Evolutionary conservation across 2,113 vertebrate species (phyloP).

Genomic region (Rallus limicola): DNA sequence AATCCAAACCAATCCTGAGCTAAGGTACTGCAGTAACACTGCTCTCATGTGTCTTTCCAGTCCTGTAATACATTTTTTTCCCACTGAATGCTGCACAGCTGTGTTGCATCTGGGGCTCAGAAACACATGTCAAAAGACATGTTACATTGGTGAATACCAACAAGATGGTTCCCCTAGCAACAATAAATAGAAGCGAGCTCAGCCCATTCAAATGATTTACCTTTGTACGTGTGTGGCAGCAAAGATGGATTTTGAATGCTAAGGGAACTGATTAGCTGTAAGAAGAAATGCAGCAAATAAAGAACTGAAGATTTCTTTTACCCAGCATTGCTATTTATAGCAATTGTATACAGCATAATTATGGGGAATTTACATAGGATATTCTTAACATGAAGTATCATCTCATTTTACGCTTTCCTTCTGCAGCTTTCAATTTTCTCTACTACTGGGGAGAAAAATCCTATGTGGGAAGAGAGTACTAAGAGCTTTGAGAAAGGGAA

Average conservation of each 20-base stretch:
- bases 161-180: conserved; percentile 53
- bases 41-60: not conserved
- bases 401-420: not conserved
- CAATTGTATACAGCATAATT: not conserved
- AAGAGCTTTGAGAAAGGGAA: not conserved
- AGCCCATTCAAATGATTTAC: conserved; percentile 41
- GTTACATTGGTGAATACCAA: conserved; percentile 14
- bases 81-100: not conserved
- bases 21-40: not conserved
- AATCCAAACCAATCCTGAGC: not conserved
- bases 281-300: not conserved
- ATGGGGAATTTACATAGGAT: not conserved
- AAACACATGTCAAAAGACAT: not conserved
- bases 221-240: not conserved
- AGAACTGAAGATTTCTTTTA: not conserved
- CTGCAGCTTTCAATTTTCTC: not conserved
- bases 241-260: conserved; percentile 12
- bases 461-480: not conserved
- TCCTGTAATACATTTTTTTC: not conserved
- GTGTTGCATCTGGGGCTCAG: not conserved
- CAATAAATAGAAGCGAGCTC: conserved; percentile 13
- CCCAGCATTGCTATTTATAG: not conserved
- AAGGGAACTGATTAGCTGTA: not conserved
- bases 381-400: not conserved
- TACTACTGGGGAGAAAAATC: not conserved